These are phyloP conservation scores for Ariolimax columbianus DNA, from an alignment of 2,888 invertebrate species.

Conservation along the genomic window DNA sequence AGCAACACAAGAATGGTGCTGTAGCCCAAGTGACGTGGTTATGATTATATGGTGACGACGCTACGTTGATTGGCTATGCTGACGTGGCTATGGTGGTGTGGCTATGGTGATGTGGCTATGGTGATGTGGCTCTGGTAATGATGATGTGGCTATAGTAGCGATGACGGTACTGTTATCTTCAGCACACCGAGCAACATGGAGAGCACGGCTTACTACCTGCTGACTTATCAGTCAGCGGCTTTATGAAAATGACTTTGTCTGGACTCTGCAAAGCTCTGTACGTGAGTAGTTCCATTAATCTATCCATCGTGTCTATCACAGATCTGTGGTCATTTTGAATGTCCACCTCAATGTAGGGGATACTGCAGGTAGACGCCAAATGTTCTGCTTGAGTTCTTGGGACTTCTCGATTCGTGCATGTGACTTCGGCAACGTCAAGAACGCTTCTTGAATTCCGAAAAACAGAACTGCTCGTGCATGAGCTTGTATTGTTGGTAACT, in stretches of 20 bases:
- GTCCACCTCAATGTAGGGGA: constrained; percentile 36
- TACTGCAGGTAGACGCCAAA: neutral
- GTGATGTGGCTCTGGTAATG: no score
- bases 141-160: no score
- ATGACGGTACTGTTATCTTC: no score
- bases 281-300: neutral
- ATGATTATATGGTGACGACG: no score
- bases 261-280: neutral
- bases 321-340: constrained; percentile 32
- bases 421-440: neutral
- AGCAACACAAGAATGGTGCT: no score
- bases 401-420: neutral
- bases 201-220: neutral
- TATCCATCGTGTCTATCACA: neutral
- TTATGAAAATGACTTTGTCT: neutral
- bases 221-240: no score
- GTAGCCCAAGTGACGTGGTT: no score
- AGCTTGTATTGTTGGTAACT: neutral
- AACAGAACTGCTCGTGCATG: neutral
- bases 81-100: no score
- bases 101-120: no score
- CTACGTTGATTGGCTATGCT: no score
- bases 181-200: neutral
- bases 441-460: neutral
- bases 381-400: constrained; percentile 23